phyloP scores from a whole-genome alignment of 2,888 invertebrate genomes.

The Panzeria rudis region DNA sequence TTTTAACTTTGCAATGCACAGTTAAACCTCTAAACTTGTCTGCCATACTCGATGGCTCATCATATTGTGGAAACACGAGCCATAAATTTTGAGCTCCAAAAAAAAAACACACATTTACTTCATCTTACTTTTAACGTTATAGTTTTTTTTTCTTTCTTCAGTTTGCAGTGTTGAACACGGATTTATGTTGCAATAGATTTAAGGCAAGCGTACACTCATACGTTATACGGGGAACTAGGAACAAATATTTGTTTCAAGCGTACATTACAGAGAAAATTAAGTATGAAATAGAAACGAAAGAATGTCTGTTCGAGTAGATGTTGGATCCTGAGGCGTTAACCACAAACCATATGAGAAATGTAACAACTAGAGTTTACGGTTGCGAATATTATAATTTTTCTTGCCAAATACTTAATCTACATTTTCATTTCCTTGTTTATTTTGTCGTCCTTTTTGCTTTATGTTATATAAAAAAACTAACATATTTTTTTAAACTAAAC shows the following conservation, averaged over 20 bases:
- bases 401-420: constrained; percentile 62
- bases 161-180: constrained; percentile 77
- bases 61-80: constrained; percentile 70
- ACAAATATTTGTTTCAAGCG: constrained; percentile 19
- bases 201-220: constrained; percentile 2
- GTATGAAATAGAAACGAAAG: background rate
- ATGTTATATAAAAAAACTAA: background rate
- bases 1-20: constrained; percentile 69
- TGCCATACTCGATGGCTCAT: constrained; percentile 48
- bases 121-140: constrained; percentile 34
- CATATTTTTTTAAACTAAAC: constrained; percentile 10
- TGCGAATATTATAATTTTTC: constrained; percentile 46
- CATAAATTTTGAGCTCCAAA: constrained; percentile 77
- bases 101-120: constrained; percentile 46
- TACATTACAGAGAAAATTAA: constrained; percentile 52
- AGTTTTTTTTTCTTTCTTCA: constrained; percentile 52
- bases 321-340: constrained; percentile 69
- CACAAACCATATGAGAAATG: constrained; percentile 51
- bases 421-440: constrained; percentile 43
- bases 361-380: constrained; percentile 47
- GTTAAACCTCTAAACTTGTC: constrained; percentile 72
- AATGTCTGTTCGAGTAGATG: background rate
- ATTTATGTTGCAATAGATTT: constrained; percentile 78
- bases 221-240: background rate
- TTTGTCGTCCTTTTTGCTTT: constrained; percentile 20